These are phyloP conservation scores for Trilocha varians DNA, from an alignment of 2,888 invertebrate genomes.

Conservation along the genomic window DNA sequence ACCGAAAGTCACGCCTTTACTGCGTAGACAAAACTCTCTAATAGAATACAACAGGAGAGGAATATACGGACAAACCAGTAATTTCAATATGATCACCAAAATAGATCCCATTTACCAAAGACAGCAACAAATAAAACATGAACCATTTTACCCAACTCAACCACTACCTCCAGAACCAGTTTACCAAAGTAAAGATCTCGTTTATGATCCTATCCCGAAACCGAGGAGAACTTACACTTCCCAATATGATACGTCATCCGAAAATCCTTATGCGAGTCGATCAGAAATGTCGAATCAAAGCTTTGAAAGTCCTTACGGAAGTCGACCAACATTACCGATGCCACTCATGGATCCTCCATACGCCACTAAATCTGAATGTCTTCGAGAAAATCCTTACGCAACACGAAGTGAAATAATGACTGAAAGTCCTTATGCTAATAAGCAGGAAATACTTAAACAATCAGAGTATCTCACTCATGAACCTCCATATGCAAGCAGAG, in stretches of 20 bases:
- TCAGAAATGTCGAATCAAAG: constrained; percentile 60
- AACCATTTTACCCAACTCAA: constrained; percentile 66
- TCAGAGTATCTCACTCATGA: constrained; percentile 50
- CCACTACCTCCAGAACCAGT: constrained; percentile 68
- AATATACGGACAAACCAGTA: constrained; percentile 58
- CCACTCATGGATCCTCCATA: constrained; percentile 45
- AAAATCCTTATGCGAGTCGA: constrained; percentile 55
- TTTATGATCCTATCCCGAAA: constrained; percentile 68
- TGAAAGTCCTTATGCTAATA: constrained; percentile 39
- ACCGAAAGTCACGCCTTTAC: constrained; percentile 69
- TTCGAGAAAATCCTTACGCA: constrained; percentile 32
- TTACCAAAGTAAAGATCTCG: constrained; percentile 68
- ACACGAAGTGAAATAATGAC: constrained; percentile 28
- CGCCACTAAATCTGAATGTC: constrained; percentile 25
- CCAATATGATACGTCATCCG: constrained; percentile 57
- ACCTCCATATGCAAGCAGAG: constrained; percentile 63
- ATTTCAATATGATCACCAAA: constrained; percentile 71
- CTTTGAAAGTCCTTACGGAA: constrained; percentile 60
- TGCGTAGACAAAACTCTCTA: constrained; percentile 69
- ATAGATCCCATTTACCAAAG: constrained; percentile 73
- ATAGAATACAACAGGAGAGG: constrained; percentile 68
- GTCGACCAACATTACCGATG: constrained; percentile 53
- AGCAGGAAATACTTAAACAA: constrained; percentile 43
- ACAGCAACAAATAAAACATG: constrained; percentile 63
- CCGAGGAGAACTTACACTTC: constrained; percentile 66